Evolutionary conservation across 2,113 vertebrate genomes (phyloP), one percentile per base, ranked within the genome.

Genomic region (Phrynocephalus versicolor): DNA sequence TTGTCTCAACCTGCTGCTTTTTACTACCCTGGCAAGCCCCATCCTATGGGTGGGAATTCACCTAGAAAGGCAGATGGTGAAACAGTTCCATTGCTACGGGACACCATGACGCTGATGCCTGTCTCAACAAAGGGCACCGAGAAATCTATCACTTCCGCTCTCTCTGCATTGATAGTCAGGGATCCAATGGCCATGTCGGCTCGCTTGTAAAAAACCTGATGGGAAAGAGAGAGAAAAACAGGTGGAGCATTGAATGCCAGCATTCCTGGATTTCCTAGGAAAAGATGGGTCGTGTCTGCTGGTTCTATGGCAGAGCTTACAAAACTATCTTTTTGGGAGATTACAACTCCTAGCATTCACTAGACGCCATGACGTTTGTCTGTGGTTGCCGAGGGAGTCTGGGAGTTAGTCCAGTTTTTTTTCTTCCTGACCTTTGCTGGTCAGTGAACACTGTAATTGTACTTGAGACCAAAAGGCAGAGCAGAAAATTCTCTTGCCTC

Each of bases 151-250:
- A 98, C 97, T 94, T 98, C 97, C 2, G 97, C 97, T 35, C 98
- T 95, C 92, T 98, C 98, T 91, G 98, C 98, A 58, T 98, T 98
- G 92, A 98, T 98, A 87, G 98, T 98, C 80, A 98, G 94, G 1
- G 98, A 98, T 82, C 98, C 97, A n/a, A 98, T 98, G 57, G 98
- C 98, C 97, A 98, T 98, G 94, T 98, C 97, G 0, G 98, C 98
- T 9, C 97, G 95, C 91, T 97, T 96, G 93, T 98, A 97, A 86
- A 97, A 97, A 88, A 98, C 97, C 97, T 98, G 80, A 35, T 41
- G 57, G 25, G 77, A 79, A 45, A 76, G 37, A 79, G 39, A 88
- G 4, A 69, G 85, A 74, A 64, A 45, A 33, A 73, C n/a, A 74
- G 86, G 82, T 37, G 35, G 41, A 62, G 69, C 45, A 19, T 41